These are phyloP conservation scores for Lasius fuliginosus DNA, from an alignment of 2,888 invertebrate species.

Conservation along the genomic window DNA sequence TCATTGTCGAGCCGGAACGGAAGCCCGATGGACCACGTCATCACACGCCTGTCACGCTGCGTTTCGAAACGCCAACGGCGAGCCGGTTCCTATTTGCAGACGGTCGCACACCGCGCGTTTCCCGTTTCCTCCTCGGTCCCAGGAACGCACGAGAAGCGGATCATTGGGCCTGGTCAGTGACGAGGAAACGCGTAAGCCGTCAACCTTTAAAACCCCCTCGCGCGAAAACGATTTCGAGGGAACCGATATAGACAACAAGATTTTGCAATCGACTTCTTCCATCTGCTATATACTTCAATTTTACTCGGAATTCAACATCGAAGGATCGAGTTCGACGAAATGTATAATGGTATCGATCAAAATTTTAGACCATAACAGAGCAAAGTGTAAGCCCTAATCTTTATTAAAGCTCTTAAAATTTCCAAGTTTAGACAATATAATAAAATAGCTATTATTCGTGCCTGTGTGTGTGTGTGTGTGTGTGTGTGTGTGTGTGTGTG, in stretches of 20 bases:
- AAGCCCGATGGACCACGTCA: constrained; percentile 33
- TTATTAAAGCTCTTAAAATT: not conserved
- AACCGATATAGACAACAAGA: constrained; percentile 29
- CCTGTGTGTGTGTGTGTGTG: too few relatives aligned
- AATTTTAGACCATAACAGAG: not conserved
- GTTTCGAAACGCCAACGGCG: constrained; percentile 62
- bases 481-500: not conserved
- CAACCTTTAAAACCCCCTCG: constrained; percentile 12
- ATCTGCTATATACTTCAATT: constrained; percentile 15
- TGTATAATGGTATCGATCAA: not conserved
- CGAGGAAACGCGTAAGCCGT: constrained; percentile 45
- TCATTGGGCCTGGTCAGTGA: constrained; percentile 80
- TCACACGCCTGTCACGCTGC: constrained; percentile 66
- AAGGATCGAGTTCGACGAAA: constrained; percentile 2
- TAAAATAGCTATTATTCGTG: not conserved
- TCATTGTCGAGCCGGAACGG: not conserved
- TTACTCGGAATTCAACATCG: not conserved
- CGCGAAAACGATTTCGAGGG: constrained; percentile 10
- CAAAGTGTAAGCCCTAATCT: not conserved
- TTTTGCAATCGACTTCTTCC: constrained; percentile 11
- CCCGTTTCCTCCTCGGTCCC: constrained; percentile 71
- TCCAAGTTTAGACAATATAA: not conserved
- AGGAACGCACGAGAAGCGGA: constrained; percentile 48
- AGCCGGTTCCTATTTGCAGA: constrained; percentile 75
- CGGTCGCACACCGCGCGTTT: constrained; percentile 65